A percentile compares a stretch with the other conserved stretches of the same genome.
These are phyloP conservation scores for Eriocheir sinensis DNA, from an alignment of 1,140 invertebrate genomes.

Conservation along the genomic window DNA sequence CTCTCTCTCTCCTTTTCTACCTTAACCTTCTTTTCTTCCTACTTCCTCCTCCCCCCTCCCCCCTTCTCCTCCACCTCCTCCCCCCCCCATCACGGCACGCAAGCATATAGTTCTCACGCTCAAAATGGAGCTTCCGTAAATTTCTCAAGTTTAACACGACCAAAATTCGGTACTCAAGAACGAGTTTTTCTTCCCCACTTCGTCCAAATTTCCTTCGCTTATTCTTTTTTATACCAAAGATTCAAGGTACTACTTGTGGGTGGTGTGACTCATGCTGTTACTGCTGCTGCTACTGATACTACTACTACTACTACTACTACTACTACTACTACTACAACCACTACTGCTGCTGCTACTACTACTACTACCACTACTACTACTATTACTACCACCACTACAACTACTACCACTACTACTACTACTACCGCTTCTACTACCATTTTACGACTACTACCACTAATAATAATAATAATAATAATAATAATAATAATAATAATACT, in stretches of 20 bases:
- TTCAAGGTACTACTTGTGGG: not conserved
- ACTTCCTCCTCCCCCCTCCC: slow-evolving; percentile 26
- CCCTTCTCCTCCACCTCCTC: slow-evolving; percentile 2
- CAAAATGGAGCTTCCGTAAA: not conserved
- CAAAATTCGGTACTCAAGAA: too few relatives aligned
- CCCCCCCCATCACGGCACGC: not conserved
- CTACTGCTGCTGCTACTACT: not conserved
- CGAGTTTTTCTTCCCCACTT: too few relatives aligned
- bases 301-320: not conserved
- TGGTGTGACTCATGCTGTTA: too few relatives aligned
- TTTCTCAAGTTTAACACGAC: not conserved
- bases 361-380: too few relatives aligned
- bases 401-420: not conserved
- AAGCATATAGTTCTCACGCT: not conserved
- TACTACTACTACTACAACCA: not conserved
- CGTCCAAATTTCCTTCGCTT: not conserved
- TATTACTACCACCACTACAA: not conserved
- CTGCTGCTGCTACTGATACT: not conserved
- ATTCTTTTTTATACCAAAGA: not conserved
- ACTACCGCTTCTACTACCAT: too few relatives aligned
- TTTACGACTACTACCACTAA: not conserved
- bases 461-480: not conserved
- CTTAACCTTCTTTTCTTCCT: not conserved
- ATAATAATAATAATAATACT: not conserved
- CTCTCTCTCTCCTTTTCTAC: not conserved